Base-by-base conservation (phyloP, 2,888 invertebrate species). In the Aleiodes leptofemur region DNA sequence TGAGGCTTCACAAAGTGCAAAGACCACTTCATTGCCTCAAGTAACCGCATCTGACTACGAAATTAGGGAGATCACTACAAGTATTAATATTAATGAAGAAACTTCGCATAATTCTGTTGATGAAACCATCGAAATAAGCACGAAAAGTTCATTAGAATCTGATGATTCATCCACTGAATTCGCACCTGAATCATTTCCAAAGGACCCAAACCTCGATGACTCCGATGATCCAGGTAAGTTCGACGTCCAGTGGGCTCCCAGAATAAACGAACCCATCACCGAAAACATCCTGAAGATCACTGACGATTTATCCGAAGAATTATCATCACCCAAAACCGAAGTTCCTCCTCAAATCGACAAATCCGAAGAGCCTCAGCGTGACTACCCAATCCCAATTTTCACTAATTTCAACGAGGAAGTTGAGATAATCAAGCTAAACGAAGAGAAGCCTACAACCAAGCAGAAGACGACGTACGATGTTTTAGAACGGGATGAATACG, bases 351-450 rank as follows among this genome's bases (percentile, higher is more conserved):
- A 34, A 13, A 50, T 73, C 8, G 73, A 76, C 50, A 69, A 57
- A 4, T 51, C 50, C 7, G 90, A 90, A 77, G 85, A 87, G 38
- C 80, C 90, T 1, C 90, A 90, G 70, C 86, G 88, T 61, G 91
- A 91, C 83, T 89, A 88, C 77, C 90, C 90, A 0, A 79, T 87
- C 11, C 86, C 85, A n/a, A 81, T 88, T 50, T 87, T 87, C 80
- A 55, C 29, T 3, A 83, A 87, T 14, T 90, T 90, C 80, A 89
- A 88, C n/a, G 87, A 87, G 53, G 88, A 88, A 56, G 90, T 90
- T 51, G 90, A 91, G 79, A 91, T 92, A 29, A 86, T 92, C 5
- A 90, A 90, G 76, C 80, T 91, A 48, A 85, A 87, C 51, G 82
- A 86, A 5, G 85, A 89, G 11, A 74, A 83, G 72, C 76, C 81